Percentiles rank a stretch among this genome's conserved stretches.
These are phyloP conservation scores for Torymus texanus DNA, from an alignment of 2,888 invertebrate species.

Conservation along the genomic window DNA sequence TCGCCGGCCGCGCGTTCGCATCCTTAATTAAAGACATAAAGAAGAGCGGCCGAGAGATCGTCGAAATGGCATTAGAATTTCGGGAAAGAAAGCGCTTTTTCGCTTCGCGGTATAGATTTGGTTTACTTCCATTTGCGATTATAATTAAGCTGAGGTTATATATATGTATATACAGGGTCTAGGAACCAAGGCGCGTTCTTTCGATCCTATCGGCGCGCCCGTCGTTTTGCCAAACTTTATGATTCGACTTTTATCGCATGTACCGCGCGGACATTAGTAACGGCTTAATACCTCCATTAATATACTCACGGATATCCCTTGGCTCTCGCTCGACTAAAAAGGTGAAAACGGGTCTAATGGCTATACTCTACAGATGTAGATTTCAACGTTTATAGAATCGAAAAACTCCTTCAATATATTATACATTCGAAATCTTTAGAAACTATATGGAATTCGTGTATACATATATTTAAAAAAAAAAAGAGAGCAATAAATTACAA, in stretches of 20 bases:
- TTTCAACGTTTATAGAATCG: no score
- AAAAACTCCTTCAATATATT: no score
- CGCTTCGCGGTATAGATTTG: background rate
- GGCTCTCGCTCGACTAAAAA: no score
- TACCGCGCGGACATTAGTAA: background rate
- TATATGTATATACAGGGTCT: background rate
- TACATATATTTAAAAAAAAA: no score
- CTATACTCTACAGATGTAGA: no score
- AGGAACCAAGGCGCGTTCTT: constrained; percentile 12
- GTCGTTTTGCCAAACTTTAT: no score
- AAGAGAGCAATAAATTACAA: no score
- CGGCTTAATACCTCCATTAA: no score
- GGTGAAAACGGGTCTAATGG: no score
- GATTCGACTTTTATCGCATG: no score
- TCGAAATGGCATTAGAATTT: constrained; percentile 32
- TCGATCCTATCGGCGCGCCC: background rate
- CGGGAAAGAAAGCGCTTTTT: constrained; percentile 30
- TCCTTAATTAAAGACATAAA: constrained; percentile 43
- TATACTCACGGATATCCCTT: background rate
- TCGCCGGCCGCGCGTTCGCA: background rate
- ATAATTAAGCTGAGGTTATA: constrained; percentile 32
- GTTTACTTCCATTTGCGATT: constrained; percentile 45
- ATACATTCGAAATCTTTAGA: no score
- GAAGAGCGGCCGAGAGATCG: background rate
- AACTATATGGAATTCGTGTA: no score